phyloP scores from a whole-genome alignment of 30 jellyfish, hydroid and myxozoan genomes.

The Hydractinia echinata region DNA sequence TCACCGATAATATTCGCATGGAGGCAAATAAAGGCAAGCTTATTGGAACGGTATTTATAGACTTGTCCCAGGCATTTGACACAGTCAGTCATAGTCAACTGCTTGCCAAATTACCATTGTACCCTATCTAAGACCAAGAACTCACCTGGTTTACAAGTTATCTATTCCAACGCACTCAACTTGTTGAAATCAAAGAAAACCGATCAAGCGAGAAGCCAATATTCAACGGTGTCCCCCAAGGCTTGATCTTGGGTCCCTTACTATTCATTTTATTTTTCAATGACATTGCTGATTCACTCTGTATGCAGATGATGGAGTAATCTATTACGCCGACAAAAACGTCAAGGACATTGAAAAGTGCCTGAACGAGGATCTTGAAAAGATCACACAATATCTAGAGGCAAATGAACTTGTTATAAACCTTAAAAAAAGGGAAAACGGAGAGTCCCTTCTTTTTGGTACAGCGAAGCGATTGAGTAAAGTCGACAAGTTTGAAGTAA shows the following conservation, averaged over 20 bases:
- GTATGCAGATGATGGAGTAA: too few relatives aligned
- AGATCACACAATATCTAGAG: too few relatives aligned
- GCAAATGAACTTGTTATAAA: too few relatives aligned
- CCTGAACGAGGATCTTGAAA: too few relatives aligned
- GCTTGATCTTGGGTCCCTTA: background rate
- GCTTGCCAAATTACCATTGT: background rate
- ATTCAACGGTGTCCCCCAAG: conserved; percentile 23
- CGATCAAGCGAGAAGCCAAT: background rate
- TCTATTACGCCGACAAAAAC: too few relatives aligned
- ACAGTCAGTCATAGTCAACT: background rate
- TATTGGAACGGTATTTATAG: background rate
- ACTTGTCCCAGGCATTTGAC: background rate
- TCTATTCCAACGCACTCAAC: background rate
- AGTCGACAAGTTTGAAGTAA: too few relatives aligned
- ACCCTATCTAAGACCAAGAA: background rate
- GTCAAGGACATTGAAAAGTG: too few relatives aligned
- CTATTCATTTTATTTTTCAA: too few relatives aligned
- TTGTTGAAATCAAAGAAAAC: background rate
- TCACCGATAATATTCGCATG: background rate
- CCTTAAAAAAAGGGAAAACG: too few relatives aligned
- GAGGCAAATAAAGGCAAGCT: conserved; percentile 11
- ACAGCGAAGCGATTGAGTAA: too few relatives aligned
- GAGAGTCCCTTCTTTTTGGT: too few relatives aligned
- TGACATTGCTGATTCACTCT: too few relatives aligned
- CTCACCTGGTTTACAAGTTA: background rate